Evolutionary conservation across 2,113 vertebrate species (phyloP).

Genomic region (Aphelocoma coerulescens): DNA sequence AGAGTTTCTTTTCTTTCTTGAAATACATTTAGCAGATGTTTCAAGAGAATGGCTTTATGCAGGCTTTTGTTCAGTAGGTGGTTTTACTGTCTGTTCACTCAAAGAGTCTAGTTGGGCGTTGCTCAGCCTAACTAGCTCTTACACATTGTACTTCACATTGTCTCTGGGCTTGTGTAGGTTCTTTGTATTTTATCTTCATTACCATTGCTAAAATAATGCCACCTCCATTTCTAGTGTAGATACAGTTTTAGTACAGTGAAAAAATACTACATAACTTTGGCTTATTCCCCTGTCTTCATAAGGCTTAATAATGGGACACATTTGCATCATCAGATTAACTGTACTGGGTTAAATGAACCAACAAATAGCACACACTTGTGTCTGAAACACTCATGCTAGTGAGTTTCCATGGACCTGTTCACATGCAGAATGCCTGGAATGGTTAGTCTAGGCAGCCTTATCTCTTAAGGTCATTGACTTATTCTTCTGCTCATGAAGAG

Average conservation of each 20-base stretch:
- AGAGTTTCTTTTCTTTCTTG: not conserved
- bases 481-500: not conserved
- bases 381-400: not conserved
- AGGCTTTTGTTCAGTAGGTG: not conserved
- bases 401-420: not conserved
- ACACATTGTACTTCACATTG: fast-evolving
- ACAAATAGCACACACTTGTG: fast-evolving
- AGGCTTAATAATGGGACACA: not conserved
- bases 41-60: not conserved
- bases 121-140: not conserved
- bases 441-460: not conserved
- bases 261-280: not conserved
- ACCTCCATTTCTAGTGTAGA: not conserved
- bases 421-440: not conserved
- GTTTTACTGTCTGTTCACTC: not conserved
- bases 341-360: not conserved
- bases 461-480: not conserved
- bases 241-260: not conserved
- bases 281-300: not conserved
- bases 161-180: not conserved
- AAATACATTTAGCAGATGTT: conserved; percentile 32
- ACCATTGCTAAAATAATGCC: not conserved
- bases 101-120: fast-evolving
- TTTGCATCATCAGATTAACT: not conserved
- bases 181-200: not conserved